Conservation (phyloP, 2,113 vertebrate genomes). For the Sebastes schlegelii region DNA sequence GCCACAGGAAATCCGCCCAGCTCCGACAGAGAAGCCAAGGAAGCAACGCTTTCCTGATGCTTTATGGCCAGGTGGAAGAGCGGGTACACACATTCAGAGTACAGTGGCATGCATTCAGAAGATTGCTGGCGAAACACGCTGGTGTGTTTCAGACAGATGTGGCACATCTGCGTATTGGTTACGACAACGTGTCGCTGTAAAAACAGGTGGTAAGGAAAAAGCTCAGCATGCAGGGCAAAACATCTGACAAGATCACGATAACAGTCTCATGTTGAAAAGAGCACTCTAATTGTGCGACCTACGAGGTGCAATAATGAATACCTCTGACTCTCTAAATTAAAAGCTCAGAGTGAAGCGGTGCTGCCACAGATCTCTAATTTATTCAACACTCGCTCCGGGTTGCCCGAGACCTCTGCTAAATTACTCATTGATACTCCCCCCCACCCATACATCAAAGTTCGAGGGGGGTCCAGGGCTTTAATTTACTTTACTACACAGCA, state of each 20-base stretch:
- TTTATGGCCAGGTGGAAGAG: slow-evolving; percentile 66
- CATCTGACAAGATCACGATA: neutral
- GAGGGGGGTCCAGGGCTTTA: slow-evolving; percentile 60
- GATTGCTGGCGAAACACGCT: neutral
- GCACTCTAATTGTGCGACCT: neutral
- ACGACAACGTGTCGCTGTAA: slow-evolving; percentile 29
- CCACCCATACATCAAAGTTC: slow-evolving; percentile 46
- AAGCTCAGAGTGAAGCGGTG: slow-evolving; percentile 38
- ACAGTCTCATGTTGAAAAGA: neutral
- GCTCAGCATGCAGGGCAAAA: neutral
- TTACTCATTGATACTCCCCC: slow-evolving; percentile 57
- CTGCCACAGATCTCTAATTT: slow-evolving; percentile 59
- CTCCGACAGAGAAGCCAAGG: slow-evolving; percentile 63
- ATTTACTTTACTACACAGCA: slow-evolving; percentile 64
- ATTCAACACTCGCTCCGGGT: slow-evolving; percentile 23
- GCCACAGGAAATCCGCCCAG: slow-evolving; percentile 76
- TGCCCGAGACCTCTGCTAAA: slow-evolving; percentile 30
- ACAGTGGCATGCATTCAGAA: neutral
- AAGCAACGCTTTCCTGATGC: slow-evolving; percentile 72
- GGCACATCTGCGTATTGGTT: slow-evolving; percentile 44
- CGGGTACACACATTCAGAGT: neutral
- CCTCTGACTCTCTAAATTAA: slow-evolving; percentile 49
- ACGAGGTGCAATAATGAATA: slow-evolving; percentile 42
- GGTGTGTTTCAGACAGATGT: slow-evolving; percentile 54
- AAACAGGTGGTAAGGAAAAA: slow-evolving; percentile 21